phyloP scores from a whole-genome alignment of 2,797 vertebrate genomes.

The Pachyuromys duprasi region DNA sequence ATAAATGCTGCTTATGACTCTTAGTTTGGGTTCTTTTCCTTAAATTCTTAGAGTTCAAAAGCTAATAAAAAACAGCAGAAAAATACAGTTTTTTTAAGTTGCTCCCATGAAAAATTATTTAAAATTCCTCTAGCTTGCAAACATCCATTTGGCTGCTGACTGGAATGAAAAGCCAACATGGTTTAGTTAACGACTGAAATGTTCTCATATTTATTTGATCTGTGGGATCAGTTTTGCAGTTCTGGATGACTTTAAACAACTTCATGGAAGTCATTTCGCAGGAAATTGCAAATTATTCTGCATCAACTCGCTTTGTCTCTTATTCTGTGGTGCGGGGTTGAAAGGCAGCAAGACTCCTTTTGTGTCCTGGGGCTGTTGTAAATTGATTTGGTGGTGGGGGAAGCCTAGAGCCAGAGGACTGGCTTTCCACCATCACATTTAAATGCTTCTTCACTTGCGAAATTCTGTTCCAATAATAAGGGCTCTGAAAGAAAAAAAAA shows the following conservation, averaged over 20 bases:
- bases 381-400: constrained; percentile 68
- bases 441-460: constrained; percentile 50
- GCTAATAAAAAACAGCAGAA: constrained; percentile 59
- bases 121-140: constrained; percentile 70
- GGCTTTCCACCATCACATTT: background rate
- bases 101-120: constrained; percentile 70
- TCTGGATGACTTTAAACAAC: constrained; percentile 79
- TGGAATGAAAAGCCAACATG: constrained; percentile 64
- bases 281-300: constrained; percentile 82
- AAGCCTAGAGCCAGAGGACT: background rate
- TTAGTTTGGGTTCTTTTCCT: constrained; percentile 38
- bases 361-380: constrained; percentile 71
- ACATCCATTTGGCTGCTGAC: constrained; percentile 65
- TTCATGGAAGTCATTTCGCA: constrained; percentile 79
- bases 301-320: constrained; percentile 73
- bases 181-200: constrained; percentile 68
- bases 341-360: constrained; percentile 65
- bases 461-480: constrained; percentile 53
- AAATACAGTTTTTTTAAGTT: constrained; percentile 13
- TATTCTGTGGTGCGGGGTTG: constrained; percentile 60
- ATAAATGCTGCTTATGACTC: constrained; percentile 27
- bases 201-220: constrained; percentile 75
- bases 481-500: constrained; percentile 29
- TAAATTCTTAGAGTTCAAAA: constrained; percentile 44
- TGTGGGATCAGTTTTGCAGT: constrained; percentile 73